Evolutionary conservation across 1,140 invertebrate species (phyloP), one percentile per base, ranked within the genome.

Genomic region (Hesperophylax magnus): DNA sequence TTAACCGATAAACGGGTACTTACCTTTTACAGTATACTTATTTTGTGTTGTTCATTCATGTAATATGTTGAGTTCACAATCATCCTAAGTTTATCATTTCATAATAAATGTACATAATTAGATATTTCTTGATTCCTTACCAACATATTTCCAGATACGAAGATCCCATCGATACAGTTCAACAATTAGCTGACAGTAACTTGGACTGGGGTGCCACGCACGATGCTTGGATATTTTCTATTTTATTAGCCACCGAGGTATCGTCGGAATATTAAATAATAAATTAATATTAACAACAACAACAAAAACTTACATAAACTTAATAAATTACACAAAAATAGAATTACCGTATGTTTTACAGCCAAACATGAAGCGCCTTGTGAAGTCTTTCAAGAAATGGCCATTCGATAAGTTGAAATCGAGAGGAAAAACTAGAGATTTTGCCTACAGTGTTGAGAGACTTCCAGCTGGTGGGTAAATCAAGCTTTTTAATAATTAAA

Each of bases 171-270:
- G 89, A 91, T 78, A 91, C 89, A 0, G 87, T 91, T 3, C 85
- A 89, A 79, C 90, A 92, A 72, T 85, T 92, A 5, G 88, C 90
- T 4, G 88, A 90, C 31, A 89, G 87, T 77, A 85, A 87, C n/a
- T 79, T 91, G 61, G 86, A 87, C 61, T 92, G 91, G 91, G 91
- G 90, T 17, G 91, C 91, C 5, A 92, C 91, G 0, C 91, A 92
- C 75, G 90, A 91, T 77, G 91, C 91, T 47, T 92, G 91, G 91
- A 88, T 90, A 80, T 92, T 90, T 85, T 92, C 91, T 2, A 85
- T 92, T 9, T 84, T 87, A 15, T 80, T 86, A 8, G 89, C 91
- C 5, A 85, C 86, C 72, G 90, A 91, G 84, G 89, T 90, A 85
- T 58, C n/a, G 6, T 58, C 6, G 20, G 56, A 58, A 18, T 1